Evolutionary conservation across 2,113 vertebrate genomes (phyloP).

Genomic region (Dicentrarchus labrax): DNA sequence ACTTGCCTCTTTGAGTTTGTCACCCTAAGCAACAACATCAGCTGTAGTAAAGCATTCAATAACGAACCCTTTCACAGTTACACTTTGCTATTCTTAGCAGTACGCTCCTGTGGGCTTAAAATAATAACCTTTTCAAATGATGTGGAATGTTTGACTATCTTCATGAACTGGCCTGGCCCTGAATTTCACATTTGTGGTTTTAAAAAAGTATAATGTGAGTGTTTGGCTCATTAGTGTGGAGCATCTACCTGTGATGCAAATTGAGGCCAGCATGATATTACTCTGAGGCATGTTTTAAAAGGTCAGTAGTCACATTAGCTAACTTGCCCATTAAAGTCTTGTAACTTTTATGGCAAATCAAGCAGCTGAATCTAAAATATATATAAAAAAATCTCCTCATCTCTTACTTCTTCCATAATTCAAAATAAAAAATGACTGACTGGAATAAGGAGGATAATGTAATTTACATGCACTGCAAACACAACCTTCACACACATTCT

Average conservation of each 20-base stretch:
- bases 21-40: slow-evolving; percentile 9
- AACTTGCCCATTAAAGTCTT: background rate
- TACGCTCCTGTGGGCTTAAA: background rate
- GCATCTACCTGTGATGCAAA: slow-evolving; percentile 40
- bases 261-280: slow-evolving; percentile 39
- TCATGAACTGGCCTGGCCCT: background rate
- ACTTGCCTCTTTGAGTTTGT: slow-evolving; percentile 33
- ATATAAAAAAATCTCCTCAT: background rate
- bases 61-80: background rate
- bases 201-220: slow-evolving; percentile 23
- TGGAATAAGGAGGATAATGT: background rate
- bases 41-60: slow-evolving; percentile 36
- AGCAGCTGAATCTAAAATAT: background rate
- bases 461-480: background rate
- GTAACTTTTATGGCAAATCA: background rate
- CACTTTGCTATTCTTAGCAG: background rate
- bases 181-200: slow-evolving; percentile 13
- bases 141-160: slow-evolving; percentile 1
- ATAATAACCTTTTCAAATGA: slow-evolving; percentile 37
- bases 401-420: background rate
- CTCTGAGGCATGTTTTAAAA: slow-evolving; percentile 53
- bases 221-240: slow-evolving; percentile 38
- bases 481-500: background rate
- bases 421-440: background rate
- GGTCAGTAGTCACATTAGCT: slow-evolving; percentile 37